Evolutionary conservation across 2,113 vertebrate species (phyloP).

Genomic region (Atrichornis clamosus): DNA sequence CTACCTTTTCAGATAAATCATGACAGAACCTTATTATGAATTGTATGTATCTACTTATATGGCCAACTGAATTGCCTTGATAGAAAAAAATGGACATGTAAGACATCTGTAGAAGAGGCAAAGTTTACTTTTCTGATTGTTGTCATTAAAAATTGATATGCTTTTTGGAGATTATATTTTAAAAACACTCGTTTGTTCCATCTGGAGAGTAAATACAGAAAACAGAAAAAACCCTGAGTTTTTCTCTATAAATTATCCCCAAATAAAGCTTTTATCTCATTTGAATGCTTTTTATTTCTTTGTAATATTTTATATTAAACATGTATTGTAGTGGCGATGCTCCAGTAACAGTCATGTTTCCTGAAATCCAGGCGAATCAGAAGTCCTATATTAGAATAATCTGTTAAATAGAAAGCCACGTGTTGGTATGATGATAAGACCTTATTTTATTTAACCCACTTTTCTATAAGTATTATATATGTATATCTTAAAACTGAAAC

Average conservation of each 20-base stretch:
- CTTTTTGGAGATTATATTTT: background rate
- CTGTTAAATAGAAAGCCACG: background rate
- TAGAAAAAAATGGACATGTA: fast-evolving
- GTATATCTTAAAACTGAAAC: background rate
- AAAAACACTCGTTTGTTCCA: background rate
- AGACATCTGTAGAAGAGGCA: background rate
- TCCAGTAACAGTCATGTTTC: background rate
- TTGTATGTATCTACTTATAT: background rate
- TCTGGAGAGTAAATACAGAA: background rate
- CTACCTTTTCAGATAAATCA: background rate
- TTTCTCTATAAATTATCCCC: background rate
- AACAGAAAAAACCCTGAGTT: background rate
- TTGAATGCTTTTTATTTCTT: background rate
- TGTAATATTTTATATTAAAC: background rate
- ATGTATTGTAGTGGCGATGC: background rate
- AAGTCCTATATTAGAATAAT: background rate
- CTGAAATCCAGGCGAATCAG: background rate
- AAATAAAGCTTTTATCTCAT: background rate
- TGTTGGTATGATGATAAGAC: background rate
- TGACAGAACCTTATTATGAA: background rate
- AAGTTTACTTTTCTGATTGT: background rate
- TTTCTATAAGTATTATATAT: background rate
- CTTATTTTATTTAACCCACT: background rate
- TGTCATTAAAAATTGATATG: fast-evolving
- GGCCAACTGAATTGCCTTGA: background rate